Percentiles rank a stretch among this genome's conserved stretches.
Evolutionary conservation across 2,797 vertebrate genomes (phyloP).

Genomic region (Rhabdophis nuchalis): DNA sequence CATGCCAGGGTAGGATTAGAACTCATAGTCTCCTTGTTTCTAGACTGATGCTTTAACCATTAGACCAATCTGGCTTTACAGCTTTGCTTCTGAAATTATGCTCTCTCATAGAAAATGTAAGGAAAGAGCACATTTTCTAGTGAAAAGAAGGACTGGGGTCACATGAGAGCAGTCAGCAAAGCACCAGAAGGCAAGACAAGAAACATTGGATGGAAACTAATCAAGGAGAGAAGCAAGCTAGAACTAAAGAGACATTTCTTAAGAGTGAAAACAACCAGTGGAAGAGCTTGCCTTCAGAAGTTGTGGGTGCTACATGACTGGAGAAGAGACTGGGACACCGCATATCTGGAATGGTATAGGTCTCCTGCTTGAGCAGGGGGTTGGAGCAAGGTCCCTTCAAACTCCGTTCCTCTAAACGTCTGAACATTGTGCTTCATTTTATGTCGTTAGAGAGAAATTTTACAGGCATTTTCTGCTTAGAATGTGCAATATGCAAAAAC

Average conservation of each 20-base stretch:
- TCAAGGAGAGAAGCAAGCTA: not conserved
- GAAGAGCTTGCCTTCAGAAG: not conserved
- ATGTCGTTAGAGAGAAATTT: not conserved
- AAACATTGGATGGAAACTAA: not conserved
- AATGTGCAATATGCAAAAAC: not conserved
- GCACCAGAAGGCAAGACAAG: not conserved
- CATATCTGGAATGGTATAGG: not conserved
- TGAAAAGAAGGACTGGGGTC: not conserved
- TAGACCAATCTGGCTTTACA: not conserved
- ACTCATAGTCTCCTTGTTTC: not conserved
- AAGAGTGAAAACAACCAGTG: not conserved
- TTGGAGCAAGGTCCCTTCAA: not conserved
- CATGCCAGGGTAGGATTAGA: not conserved
- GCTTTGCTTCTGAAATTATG: not conserved
- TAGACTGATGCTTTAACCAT: not conserved
- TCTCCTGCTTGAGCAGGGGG: not conserved
- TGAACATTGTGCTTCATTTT: not conserved
- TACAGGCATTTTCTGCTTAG: not conserved
- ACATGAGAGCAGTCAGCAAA: not conserved
- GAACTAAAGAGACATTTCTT: not conserved
- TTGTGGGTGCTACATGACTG: not conserved
- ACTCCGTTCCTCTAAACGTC: not conserved
- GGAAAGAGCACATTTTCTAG: not conserved
- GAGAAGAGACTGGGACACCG: not conserved
- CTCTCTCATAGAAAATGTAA: not conserved